Evolutionary conservation across 2,888 invertebrate genomes (phyloP), one percentile per base, ranked within the genome.

Genomic region (Chrysolina oricalcia): DNA sequence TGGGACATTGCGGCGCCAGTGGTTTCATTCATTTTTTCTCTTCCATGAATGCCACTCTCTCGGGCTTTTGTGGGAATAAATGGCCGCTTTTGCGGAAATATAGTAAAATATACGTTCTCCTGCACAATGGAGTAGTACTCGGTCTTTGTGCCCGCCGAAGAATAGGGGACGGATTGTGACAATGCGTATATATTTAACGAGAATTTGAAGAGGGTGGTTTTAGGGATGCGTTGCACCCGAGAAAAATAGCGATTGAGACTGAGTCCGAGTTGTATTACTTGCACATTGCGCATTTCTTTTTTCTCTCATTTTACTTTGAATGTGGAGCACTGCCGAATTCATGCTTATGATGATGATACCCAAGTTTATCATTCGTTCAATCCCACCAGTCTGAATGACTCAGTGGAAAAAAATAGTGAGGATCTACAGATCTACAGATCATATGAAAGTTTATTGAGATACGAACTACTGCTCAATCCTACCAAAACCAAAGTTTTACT

Each of bases 1-100:
- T 65, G 71, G 81, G 82, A 81, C 82, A 79, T 64, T 62, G 66
- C 81, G 84, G 84, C 84, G 84, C 84, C 84, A 83, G 80, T 75
- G 59, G 75, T 70, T 83, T 80, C 83, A 82, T 83, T 83, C 83
- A 83, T 76, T 78, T 78, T 80, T 81, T 72, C 41, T 68, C 35
- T 21, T 19, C 40, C 17, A 68, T 68, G 40, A 40, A 35, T 53
- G 50, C 50, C 21, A 50, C 53, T 53, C 48, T 67, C 68, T 53
- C 68, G 68, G 50, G 53, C 68, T 53, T 68, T 68, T 53, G 40
- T 53, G 50, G 70, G 46, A 70, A 70, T 63, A 63, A 63, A 70
- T 70, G 48, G 50, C 64, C 21, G 21, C 50, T 70, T 70, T 70
- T 62, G 70, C 56, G 70, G 46, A 70, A 70, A 70, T 48, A 56